A percentile compares a stretch with the other conserved stretches of the same genome.
phyloP scores from a whole-genome alignment of 2,797 vertebrate species.

The Malurus leucopterus region DNA sequence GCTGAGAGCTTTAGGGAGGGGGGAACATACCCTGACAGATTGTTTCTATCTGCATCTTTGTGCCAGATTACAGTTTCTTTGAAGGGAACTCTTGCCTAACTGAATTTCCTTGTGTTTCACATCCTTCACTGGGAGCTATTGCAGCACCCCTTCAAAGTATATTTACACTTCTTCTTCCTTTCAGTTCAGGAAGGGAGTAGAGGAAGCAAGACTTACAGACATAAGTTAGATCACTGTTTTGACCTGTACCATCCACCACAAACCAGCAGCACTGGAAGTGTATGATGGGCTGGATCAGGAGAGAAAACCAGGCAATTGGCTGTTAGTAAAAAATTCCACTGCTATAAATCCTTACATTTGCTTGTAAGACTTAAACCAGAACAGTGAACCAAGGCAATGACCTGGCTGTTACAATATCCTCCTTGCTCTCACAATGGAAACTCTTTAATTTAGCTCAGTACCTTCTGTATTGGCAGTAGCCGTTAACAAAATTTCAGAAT shows the following conservation, averaged over 20 bases:
- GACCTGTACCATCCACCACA: not conserved
- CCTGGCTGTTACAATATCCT: not conserved
- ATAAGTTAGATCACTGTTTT: not conserved
- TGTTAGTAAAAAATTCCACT: not conserved
- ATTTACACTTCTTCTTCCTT: not conserved
- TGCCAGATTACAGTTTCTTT: not conserved
- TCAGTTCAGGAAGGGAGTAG: not conserved
- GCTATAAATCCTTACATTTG: not conserved
- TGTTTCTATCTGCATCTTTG: conserved; percentile 53
- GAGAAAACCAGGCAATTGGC: not conserved
- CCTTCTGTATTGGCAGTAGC: not conserved
- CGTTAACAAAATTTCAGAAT: not conserved
- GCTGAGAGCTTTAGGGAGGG: conserved; percentile 8
- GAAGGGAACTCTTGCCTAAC: not conserved
- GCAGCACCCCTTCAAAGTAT: not conserved
- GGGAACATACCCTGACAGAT: conserved; percentile 16
- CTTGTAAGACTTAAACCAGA: not conserved
- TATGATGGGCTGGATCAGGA: not conserved
- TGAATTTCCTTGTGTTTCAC: not conserved
- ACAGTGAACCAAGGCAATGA: not conserved
- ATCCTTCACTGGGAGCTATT: not conserved
- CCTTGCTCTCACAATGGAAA: not conserved
- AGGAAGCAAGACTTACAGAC: not conserved
- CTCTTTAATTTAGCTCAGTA: not conserved
- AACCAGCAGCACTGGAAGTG: not conserved